Percentiles rank a stretch among this genome's conserved stretches.
These are phyloP conservation scores for Lagopus leucura DNA, from an alignment of 2,113 vertebrate genomes.

Conservation along the genomic window DNA sequence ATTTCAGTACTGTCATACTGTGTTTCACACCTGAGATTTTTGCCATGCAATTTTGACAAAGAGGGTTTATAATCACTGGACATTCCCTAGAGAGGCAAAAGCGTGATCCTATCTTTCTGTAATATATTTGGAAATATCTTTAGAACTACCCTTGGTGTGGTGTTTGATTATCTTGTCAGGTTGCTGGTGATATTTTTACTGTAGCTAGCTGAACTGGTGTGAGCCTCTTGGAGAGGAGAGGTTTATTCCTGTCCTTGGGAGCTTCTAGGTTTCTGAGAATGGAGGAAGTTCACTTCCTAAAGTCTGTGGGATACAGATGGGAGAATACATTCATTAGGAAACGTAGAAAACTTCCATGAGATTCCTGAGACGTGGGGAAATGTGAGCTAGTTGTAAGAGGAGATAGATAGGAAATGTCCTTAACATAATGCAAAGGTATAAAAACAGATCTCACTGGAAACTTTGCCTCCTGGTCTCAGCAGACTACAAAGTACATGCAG, in stretches of 20 bases:
- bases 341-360: not conserved
- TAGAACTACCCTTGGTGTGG: not conserved
- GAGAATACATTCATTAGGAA: not conserved
- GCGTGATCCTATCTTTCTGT: not conserved
- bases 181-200: not conserved
- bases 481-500: not conserved
- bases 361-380: not conserved
- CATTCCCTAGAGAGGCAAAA: not conserved
- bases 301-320: not conserved
- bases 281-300: not conserved
- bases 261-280: not conserved
- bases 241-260: not conserved
- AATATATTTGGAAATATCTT: not conserved
- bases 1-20: not conserved
- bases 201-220: not conserved
- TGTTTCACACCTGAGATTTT: not conserved
- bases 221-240: not conserved
- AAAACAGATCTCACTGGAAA: not conserved
- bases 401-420: not conserved
- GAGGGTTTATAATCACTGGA: not conserved
- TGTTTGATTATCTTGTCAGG: not conserved
- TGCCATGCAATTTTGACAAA: not conserved
- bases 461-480: not conserved
- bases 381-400: not conserved
- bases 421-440: not conserved